Percentiles rank a stretch among this genome's conserved stretches.
These are phyloP conservation scores for Phylloscopus collybita DNA, from an alignment of 2,797 vertebrate species.

Conservation along the genomic window DNA sequence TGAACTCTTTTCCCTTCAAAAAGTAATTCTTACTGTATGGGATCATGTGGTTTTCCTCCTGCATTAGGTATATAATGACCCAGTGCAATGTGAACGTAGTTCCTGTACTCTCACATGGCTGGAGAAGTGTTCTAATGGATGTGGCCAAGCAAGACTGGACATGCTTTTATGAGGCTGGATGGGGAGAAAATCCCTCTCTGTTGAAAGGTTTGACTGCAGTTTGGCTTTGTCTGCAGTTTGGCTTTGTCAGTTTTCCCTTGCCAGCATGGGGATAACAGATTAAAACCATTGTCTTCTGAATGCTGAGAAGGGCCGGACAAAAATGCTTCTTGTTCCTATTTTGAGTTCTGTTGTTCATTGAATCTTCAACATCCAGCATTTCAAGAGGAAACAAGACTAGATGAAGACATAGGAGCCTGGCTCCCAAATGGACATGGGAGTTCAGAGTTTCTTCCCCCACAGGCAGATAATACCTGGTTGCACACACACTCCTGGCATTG, in stretches of 20 bases:
- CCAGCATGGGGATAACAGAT: neutral
- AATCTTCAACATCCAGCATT: conserved; percentile 2
- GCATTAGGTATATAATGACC: neutral
- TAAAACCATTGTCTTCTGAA: conserved; percentile 24
- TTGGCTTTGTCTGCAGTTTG: neutral
- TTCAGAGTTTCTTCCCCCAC: neutral
- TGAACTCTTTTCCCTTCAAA: neutral
- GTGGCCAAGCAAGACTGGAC: neutral
- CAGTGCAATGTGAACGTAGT: neutral
- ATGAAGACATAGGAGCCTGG: conserved; percentile 8
- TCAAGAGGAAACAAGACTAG: conserved; percentile 26
- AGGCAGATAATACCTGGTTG: neutral
- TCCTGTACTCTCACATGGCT: neutral
- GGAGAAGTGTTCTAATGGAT: neutral
- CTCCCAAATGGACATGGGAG: neutral
- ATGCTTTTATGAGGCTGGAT: neutral
- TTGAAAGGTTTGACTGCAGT: neutral
- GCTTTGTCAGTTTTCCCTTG: conserved; percentile 24
- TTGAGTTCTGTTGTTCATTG: conserved; percentile 28
- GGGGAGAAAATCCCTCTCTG: neutral
- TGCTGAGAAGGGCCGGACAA: conserved; percentile 23
- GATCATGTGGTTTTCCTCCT: neutral
- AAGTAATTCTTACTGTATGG: neutral
- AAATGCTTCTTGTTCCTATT: conserved; percentile 50
- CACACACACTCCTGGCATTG: neutral